Evolutionary conservation across 2,113 vertebrate species (phyloP), one percentile per base, ranked within the genome.

Genomic region (Macquaria ambigua): DNA sequence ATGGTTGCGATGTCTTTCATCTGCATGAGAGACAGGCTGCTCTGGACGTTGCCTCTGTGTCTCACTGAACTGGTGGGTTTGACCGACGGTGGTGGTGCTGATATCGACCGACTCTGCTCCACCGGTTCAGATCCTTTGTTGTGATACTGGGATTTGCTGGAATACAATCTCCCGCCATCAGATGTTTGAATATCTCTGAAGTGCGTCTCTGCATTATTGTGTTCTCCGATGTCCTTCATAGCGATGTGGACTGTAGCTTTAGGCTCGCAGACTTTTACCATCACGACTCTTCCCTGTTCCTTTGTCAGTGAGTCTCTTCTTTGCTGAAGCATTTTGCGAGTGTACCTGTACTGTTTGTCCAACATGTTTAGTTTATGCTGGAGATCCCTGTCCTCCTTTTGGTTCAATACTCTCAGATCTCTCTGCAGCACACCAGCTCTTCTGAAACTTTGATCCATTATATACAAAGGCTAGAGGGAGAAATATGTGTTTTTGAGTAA

Each of bases 1-100:
- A 96, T 96, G 1, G 92, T 79, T 11, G 96, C 93, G 0, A 96
- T 93, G 34, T 93, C 78, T 56, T 93, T 95, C 77, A 96, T 92
- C 90, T 95, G 89, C 83, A 94, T 83, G 55, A 95, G 86, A 1
- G 96, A 96, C 37, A 95, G 14, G 25, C 78, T 85, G 53, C 82
- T 50, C 14, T 66, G 76, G 28, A 84, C 2, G 48, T 58, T 46
- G 7, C 77, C 73, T 66, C 73, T 78, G 76, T 48, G 87, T 64
- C 85, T 91, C 53, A 86, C 66, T 3, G 82, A 81, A 5, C 70
- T 11, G 2, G 74, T 34, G 2, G 81, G 21, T 41, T 37, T 67
- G 61, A 48, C 46, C 0, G 39, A 39, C 20, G 25, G 25, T 1
- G 55, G 78, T 0, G 75, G 86, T 1, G 92, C 94, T 4, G 94